These are phyloP conservation scores for Camponotus pennsylvanicus DNA, from an alignment of 1,140 invertebrate genomes.

Conservation along the genomic window DNA sequence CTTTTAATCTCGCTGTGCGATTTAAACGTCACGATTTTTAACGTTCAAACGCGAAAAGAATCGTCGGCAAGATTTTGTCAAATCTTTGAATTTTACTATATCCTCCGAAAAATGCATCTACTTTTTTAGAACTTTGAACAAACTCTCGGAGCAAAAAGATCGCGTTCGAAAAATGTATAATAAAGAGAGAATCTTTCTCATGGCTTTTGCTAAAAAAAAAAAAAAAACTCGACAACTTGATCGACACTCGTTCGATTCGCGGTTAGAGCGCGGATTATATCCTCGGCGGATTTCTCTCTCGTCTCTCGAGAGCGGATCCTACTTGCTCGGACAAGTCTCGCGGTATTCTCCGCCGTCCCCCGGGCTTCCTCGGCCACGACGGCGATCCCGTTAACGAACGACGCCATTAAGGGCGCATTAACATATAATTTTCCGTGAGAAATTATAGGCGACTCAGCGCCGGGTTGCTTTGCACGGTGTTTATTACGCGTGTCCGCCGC, in stretches of 20 bases:
- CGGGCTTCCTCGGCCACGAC: slow-evolving; percentile 49
- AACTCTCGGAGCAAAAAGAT: too few relatives aligned
- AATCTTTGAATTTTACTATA: too few relatives aligned
- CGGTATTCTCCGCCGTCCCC: slow-evolving; percentile 61
- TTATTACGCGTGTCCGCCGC: slow-evolving; percentile 74
- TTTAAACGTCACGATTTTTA: not conserved
- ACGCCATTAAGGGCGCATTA: slow-evolving; percentile 77
- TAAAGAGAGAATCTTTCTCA: too few relatives aligned
- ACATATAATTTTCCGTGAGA: slow-evolving; percentile 78
- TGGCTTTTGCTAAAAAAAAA: too few relatives aligned
- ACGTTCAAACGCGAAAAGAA: not conserved
- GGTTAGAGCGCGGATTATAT: slow-evolving; percentile 33
- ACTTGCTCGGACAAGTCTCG: slow-evolving; percentile 59
- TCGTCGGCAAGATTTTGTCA: too few relatives aligned
- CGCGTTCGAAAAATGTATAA: too few relatives aligned
- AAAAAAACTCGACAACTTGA: too few relatives aligned
- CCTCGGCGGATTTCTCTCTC: slow-evolving; percentile 36
- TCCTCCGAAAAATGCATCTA: too few relatives aligned
- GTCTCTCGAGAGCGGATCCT: slow-evolving; percentile 29
- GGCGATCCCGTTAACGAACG: slow-evolving; percentile 76
- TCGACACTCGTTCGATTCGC: not conserved
- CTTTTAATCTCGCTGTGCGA: slow-evolving; percentile 7
- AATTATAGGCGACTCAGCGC: slow-evolving; percentile 76
- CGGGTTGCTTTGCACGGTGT: slow-evolving; percentile 75
- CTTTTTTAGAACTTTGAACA: too few relatives aligned